These are phyloP conservation scores for Caenorhabditis sp. DNA, from an alignment of 2,888 invertebrate genomes.

Conservation along the genomic window DNA sequence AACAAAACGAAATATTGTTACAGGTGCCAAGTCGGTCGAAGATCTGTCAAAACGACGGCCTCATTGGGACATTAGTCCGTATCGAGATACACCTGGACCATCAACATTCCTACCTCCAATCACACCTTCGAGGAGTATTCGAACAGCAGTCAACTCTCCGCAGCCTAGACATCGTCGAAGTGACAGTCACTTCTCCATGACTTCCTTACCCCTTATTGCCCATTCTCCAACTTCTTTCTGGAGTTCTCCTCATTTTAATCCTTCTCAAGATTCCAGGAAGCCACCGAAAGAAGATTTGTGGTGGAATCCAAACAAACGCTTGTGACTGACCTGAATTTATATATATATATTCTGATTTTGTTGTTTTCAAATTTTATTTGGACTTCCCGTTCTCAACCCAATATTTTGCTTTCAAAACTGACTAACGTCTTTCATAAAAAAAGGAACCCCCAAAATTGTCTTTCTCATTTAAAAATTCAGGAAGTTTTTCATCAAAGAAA, in stretches of 20 bases:
- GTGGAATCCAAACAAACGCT: conserved; percentile 64
- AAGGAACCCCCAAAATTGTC: neutral
- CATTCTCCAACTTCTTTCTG: conserved; percentile 62
- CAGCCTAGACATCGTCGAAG: conserved; percentile 50
- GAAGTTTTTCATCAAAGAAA: conserved; percentile 24
- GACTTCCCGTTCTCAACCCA: neutral
- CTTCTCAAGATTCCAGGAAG: conserved; percentile 63
- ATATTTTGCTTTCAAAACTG: conserved; percentile 9
- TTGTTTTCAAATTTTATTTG: neutral
- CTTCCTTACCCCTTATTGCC: conserved; percentile 45
- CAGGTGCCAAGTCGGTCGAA: conserved; percentile 55
- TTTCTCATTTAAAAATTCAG: neutral
- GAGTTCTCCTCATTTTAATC: conserved; percentile 69
- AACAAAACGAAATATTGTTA: too few relatives aligned
- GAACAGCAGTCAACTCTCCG: conserved; percentile 53
- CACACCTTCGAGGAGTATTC: conserved; percentile 18
- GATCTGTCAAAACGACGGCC: conserved; percentile 37
- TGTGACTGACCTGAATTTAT: conserved; percentile 4
- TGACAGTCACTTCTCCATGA: conserved; percentile 60
- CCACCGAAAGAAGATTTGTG: conserved; percentile 73
- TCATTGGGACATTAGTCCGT: conserved; percentile 54
- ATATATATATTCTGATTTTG: neutral
- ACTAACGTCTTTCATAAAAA: conserved; percentile 37
- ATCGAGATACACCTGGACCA: conserved; percentile 29
- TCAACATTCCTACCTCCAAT: conserved; percentile 52